phyloP scores from a whole-genome alignment of 2,113 vertebrate species.

The Callithrix jacchus region DNA sequence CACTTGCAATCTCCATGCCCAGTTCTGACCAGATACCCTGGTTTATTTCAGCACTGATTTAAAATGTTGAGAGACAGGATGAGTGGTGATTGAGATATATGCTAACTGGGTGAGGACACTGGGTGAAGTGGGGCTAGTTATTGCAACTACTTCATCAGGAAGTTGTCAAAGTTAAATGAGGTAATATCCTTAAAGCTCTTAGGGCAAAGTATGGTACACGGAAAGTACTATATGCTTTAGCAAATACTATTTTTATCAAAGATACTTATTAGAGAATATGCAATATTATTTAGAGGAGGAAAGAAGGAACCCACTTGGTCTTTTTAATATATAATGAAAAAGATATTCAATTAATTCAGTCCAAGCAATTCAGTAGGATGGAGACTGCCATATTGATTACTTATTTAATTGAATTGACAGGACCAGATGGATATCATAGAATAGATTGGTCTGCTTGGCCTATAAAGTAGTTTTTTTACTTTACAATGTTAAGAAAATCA shows the following conservation, averaged over 20 bases:
- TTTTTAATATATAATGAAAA: neutral
- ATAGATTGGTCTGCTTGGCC: neutral
- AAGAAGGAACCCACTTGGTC: neutral
- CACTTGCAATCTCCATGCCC: neutral
- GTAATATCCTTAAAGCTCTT: neutral
- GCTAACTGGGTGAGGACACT: neutral
- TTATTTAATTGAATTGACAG: conserved; percentile 9
- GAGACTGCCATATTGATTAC: neutral
- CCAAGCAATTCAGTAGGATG: neutral
- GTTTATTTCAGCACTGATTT: neutral
- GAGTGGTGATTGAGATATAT: neutral
- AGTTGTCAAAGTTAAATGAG: neutral
- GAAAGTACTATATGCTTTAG: neutral
- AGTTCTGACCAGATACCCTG: neutral
- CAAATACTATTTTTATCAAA: neutral
- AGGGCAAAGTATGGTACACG: neutral
- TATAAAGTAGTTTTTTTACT: neutral
- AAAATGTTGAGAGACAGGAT: neutral
- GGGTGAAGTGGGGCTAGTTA: neutral
- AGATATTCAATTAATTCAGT: neutral
- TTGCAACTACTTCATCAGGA: neutral
- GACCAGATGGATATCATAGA: neutral
- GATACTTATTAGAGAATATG: neutral
- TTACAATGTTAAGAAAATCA: neutral
- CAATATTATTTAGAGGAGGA: neutral